Conservation (phyloP, 1,140 invertebrate genomes). For the Sycophila sp. region DNA sequence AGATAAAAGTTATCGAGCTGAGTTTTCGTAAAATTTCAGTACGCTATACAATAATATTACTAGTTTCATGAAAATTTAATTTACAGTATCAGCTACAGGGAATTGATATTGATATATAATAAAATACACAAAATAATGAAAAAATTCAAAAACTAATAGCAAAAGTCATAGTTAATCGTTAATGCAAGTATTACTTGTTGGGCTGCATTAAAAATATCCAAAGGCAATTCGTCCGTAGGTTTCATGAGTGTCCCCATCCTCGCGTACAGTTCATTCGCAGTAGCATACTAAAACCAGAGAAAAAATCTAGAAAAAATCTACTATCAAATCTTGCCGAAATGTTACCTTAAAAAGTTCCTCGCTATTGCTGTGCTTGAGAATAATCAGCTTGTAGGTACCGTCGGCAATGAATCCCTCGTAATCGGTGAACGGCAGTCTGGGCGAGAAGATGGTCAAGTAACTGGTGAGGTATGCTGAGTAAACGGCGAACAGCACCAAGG, state of each 20-base stretch:
- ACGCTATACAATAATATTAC: too few relatives aligned
- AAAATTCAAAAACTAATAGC: too few relatives aligned
- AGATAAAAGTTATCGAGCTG: too few relatives aligned
- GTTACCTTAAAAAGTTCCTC: constrained; percentile 27
- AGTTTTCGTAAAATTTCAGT: too few relatives aligned
- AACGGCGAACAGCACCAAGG: constrained; percentile 37
- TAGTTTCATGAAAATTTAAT: too few relatives aligned
- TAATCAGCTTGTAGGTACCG: constrained; percentile 41
- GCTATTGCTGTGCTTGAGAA: constrained; percentile 11
- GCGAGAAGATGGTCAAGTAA: constrained; percentile 35
- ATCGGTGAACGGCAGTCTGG: constrained; percentile 40
- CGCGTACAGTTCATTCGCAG: too few relatives aligned
- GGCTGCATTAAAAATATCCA: constrained; percentile 21
- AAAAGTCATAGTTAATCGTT: too few relatives aligned
- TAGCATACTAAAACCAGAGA: too few relatives aligned
- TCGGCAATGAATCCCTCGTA: constrained; percentile 41
- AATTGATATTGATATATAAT: neutral
- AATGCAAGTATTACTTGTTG: constrained; percentile 36
- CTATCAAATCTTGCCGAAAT: neutral
- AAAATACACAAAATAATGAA: neutral
- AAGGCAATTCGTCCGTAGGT: constrained; percentile 17
- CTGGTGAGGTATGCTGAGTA: constrained; percentile 48
- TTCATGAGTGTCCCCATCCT: constrained; percentile 36
- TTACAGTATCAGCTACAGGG: too few relatives aligned
- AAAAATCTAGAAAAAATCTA: neutral